These are phyloP conservation scores for Acanthacorydalis orientalis DNA, from an alignment of 2,888 invertebrate species.

Conservation along the genomic window DNA sequence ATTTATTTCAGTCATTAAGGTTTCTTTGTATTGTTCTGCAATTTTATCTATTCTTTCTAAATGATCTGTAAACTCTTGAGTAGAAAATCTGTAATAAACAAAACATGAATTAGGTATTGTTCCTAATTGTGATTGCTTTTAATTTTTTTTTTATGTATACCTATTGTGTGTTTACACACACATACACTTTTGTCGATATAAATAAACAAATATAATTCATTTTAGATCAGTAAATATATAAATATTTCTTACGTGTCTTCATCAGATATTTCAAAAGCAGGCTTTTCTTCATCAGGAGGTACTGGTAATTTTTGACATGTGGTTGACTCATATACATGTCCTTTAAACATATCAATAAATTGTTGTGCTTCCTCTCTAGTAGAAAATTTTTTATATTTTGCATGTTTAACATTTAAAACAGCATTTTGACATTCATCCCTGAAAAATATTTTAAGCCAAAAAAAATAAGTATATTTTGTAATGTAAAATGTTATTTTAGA, in stretches of 20 bases:
- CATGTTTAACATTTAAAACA: background rate
- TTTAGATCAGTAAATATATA: no score
- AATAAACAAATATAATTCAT: no score
- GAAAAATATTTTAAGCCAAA: no score
- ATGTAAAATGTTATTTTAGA: no score
- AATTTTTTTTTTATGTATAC: no score
- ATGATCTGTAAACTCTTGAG: background rate
- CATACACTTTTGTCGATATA: no score
- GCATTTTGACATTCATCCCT: constrained; percentile 3
- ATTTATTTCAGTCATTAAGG: background rate
- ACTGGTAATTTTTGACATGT: background rate
- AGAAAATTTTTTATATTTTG: constrained; percentile 5
- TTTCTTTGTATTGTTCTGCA: background rate
- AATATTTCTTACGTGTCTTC: background rate
- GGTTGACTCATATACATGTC: background rate
- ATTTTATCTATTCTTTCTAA: background rate
- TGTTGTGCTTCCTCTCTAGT: background rate
- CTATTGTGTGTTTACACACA: background rate
- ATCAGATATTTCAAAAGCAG: background rate
- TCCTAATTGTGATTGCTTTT: no score
- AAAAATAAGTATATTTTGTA: no score
- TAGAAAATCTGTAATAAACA: background rate
- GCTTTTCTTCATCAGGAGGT: no score
- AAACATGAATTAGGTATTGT: no score
- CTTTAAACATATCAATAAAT: constrained; percentile 3